phyloP scores from a whole-genome alignment of 2,888 invertebrate genomes.

The Drosophila mercatorum region DNA sequence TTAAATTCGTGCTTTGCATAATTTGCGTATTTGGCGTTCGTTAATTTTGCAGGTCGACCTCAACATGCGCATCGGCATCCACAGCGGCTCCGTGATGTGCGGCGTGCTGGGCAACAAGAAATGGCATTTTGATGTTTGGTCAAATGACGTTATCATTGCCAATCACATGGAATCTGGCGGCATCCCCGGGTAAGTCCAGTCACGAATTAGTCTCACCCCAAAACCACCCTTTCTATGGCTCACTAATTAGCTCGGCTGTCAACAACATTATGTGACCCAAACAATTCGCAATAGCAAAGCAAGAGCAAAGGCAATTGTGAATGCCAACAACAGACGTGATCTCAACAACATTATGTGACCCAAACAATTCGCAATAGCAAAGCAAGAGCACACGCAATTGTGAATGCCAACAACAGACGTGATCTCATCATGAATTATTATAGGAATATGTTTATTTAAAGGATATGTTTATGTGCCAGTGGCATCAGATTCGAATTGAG shows the following conservation, averaged over 20 bases:
- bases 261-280: neutral
- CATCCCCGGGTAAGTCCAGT: conserved; percentile 92
- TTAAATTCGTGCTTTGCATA: conserved; percentile 48
- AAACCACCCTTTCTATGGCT: conserved; percentile 1
- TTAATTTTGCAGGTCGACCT: conserved; percentile 90
- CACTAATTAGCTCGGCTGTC: conserved; percentile 26
- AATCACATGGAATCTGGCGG: conserved; percentile 99
- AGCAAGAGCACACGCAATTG: no score
- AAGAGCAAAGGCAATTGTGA: no score
- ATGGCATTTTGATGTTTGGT: conserved; percentile 98
- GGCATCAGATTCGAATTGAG: no score
- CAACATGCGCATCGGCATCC: conserved; percentile 99
- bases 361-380: no score
- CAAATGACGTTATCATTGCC: conserved; percentile 97
- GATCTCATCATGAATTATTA: no score
- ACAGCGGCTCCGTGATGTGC: conserved; percentile 97
- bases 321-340: no score
- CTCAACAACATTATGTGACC: neutral
- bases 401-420: no score
- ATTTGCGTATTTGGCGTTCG: conserved; percentile 41
- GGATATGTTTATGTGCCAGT: no score
- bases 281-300: no score
- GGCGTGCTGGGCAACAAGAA: conserved; percentile 96
- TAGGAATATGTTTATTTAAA: no score
- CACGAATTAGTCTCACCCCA: conserved; percentile 37